Conservation (phyloP, 2,113 vertebrate genomes). For the Aythya baeri region DNA sequence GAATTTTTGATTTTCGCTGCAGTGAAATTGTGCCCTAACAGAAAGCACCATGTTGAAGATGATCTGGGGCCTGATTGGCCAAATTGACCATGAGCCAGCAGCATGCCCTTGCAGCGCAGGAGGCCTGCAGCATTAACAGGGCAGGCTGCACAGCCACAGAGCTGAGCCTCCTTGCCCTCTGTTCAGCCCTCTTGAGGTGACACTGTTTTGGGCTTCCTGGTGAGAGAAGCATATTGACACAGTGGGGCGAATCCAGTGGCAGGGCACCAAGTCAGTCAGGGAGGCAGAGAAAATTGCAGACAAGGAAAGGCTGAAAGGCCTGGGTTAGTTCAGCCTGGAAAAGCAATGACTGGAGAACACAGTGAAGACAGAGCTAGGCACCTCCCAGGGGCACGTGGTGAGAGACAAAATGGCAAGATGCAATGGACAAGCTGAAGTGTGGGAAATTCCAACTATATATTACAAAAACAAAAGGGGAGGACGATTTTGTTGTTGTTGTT, state of each 20-base stretch:
- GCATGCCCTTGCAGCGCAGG: not conserved
- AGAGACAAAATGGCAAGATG: not conserved
- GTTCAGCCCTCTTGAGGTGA: not conserved
- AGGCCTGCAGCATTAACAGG: not conserved
- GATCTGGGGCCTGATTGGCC: not conserved
- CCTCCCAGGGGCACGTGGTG: not conserved
- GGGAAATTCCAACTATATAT: not conserved
- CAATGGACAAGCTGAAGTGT: not conserved
- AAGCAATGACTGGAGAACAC: fast-evolving
- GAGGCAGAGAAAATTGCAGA: not conserved
- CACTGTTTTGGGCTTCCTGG: not conserved
- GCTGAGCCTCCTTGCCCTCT: not conserved
- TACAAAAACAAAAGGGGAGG: not conserved
- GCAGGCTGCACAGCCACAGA: not conserved
- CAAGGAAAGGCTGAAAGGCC: not conserved
- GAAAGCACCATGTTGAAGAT: not conserved
- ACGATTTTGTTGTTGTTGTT: fast-evolving
- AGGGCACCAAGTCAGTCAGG: not conserved
- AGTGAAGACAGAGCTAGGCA: not conserved
- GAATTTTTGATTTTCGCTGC: not conserved
- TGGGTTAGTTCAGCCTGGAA: not conserved
- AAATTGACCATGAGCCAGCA: fast-evolving
- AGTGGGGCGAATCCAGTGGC: not conserved
- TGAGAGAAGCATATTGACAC: fast-evolving
- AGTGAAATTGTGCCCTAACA: not conserved